Base-by-base conservation (phyloP, 2,888 invertebrate species). In the Orthosia gracilis region DNA sequence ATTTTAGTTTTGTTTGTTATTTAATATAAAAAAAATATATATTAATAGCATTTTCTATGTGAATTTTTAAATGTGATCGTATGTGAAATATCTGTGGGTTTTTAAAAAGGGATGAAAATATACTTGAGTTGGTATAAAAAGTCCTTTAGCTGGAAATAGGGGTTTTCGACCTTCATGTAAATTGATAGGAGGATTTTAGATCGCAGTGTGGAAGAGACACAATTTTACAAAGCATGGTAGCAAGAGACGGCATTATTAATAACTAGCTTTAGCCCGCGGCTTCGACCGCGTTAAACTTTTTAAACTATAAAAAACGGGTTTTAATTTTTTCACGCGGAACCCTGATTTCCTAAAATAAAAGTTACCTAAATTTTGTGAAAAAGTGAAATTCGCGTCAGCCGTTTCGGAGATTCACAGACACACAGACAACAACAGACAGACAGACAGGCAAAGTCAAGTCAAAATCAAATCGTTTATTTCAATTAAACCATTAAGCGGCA, bases 1-100 rank as follows among this genome's bases (percentile, higher is more conserved):
- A 80, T 83, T 85, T 76, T 85, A 80, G 55, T 78, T 85, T 81
- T 83, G 86, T 87, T 85, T 76, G 81, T 85, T 83, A 75, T 61
- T 77, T n/a, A 68, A 26, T 65, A 54, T 77, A 67, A 70, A 76
- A 70, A 76, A 85, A 73, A 77, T 62, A 67, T 82, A 74, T 80
- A 84, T 72, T 58, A 73, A 49, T 72, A 57, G 79, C 67, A 86
- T 84, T 68, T 69, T 78, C 70, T 74, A 70, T 69, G 65, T 73
- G 57, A 81, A 57, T 73, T 74, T 74, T 68, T 66, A 40, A 61
- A 58, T 68, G 17, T 61, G 21, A 62, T 70, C 40, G 70, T 74
- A 74, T 55, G 73, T 58, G 31, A 50, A 78, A 74, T 82, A 70
- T 62, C 15, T 67, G 15, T 0, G 64, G 55, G 21, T 57, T 58